A percentile compares a stretch with the other conserved stretches of the same genome.
Conservation (phyloP, 2,888 invertebrate species). For the Drosophila neotestacea region DNA sequence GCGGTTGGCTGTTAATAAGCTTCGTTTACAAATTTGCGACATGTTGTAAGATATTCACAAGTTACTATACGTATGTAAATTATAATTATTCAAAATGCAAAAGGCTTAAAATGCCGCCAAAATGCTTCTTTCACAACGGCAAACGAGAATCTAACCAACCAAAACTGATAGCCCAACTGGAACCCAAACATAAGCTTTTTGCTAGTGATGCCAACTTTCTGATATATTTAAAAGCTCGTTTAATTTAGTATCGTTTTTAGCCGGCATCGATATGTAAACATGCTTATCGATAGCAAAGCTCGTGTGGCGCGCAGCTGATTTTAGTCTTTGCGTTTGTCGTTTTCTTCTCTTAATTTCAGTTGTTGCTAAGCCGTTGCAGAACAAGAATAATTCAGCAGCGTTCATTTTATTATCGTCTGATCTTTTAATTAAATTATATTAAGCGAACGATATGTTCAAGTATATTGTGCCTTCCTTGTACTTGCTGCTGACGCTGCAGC, state of each 20-base stretch:
- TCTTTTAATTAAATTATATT: conserved; percentile 45
- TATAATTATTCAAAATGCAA: conserved; percentile 30
- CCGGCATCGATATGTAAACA: not conserved
- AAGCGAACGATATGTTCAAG: conserved; percentile 67
- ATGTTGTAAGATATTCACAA: conserved; percentile 43
- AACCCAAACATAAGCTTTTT: conserved; percentile 26
- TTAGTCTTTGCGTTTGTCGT: conserved; percentile 19
- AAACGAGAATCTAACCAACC: conserved; percentile 37
- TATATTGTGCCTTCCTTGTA: conserved; percentile 62
- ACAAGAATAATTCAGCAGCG: conserved; percentile 16
- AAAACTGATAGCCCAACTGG: conserved; percentile 26
- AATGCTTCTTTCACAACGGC: conserved; percentile 30
- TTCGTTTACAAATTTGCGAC: conserved; percentile 68
- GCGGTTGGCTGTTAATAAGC: conserved; percentile 62
- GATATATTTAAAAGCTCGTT: conserved; percentile 12
- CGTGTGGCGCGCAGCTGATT: conserved; percentile 54
- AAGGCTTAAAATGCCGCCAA: conserved; percentile 43
- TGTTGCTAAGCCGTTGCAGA: conserved; percentile 37
- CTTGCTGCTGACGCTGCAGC: conserved; percentile 56
- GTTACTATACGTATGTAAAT: conserved; percentile 18
- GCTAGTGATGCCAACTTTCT: conserved; percentile 28
- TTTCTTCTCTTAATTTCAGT: conserved; percentile 36
- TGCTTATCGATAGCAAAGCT: conserved; percentile 44
- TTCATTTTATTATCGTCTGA: conserved; percentile 5
- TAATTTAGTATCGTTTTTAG: not conserved